Base-by-base conservation (phyloP, 1,140 invertebrate genomes). In the Orius insidiosus region DNA sequence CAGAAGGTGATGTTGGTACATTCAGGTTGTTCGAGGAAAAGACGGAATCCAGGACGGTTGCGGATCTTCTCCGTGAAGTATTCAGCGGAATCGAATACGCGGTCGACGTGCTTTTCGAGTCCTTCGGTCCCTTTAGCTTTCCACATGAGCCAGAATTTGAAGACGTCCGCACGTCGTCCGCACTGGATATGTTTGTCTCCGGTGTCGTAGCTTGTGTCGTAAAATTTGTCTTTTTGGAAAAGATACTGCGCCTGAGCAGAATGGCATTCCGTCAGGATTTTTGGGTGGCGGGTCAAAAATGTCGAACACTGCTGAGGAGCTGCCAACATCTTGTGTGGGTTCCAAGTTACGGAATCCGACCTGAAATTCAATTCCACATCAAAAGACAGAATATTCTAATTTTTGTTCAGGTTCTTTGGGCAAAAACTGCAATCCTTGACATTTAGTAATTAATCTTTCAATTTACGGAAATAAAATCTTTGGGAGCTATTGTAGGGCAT, bases 141-240 rank as follows among this genome's bases (percentile, higher is more conserved):
- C 93, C 92, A 96, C 88, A 94, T 94, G 53, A 90, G 79, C 92
- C 92, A 97, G 56, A 96, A 85, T 60, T 96, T 96, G 37, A 95
- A 70, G 2, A 94, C 84, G 58, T 97, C 92, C 8, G 87, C 90
- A 49, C 87, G 72, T n/a, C 92, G 69, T 0, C 92, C 92, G 58
- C 92, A 93, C 58, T 83, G 80, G 13, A 97, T 78, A 50, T 93
- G 83, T 58, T 95, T 96, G 59, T 96, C 92, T 0, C 93, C 92
- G 0, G 81, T 87, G 57, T 95, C 90, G 55, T 78, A 94, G 8
- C 69, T 69, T 0, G 85, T 82, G 59, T 96, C 87, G 62, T 97
- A 97, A 56, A 92, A 88, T 66, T 97, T 97, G 61, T 96, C 90
- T 59, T 89, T 85, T 63, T 95, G 89, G 63, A 95, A 96, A 10